A percentile compares a stretch with the other conserved stretches of the same genome.
phyloP scores from a whole-genome alignment of 2,113 vertebrate species.

The Nestor notabilis region DNA sequence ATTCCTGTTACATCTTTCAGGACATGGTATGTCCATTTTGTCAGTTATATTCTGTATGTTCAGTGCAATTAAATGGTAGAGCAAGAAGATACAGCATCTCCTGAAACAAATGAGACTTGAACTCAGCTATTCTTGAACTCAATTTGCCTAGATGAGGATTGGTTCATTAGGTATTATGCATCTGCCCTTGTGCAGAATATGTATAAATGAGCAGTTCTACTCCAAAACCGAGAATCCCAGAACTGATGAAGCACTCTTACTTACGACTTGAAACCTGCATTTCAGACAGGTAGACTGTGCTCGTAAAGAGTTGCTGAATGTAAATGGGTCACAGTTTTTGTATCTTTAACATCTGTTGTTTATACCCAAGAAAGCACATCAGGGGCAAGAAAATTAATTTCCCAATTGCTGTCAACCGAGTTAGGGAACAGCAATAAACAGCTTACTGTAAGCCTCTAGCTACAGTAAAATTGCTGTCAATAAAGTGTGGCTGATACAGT shows the following conservation, averaged over 20 bases:
- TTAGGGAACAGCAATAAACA: slow-evolving; percentile 84
- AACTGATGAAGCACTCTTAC: background rate
- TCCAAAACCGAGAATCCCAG: background rate
- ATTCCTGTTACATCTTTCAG: background rate
- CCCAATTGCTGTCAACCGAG: slow-evolving; percentile 83
- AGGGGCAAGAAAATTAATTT: slow-evolving; percentile 87
- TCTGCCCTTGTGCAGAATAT: background rate
- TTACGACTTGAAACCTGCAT: background rate
- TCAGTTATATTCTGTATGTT: background rate
- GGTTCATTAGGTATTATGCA: background rate
- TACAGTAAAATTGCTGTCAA: slow-evolving; percentile 81
- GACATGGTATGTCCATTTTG: background rate
- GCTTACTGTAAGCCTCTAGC: slow-evolving; percentile 83
- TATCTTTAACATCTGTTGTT: slow-evolving; percentile 84
- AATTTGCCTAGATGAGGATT: background rate
- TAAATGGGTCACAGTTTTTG: slow-evolving; percentile 83
- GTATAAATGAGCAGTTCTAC: background rate
- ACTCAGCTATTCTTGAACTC: background rate
- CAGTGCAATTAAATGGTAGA: background rate
- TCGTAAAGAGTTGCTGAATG: slow-evolving; percentile 69
- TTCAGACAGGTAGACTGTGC: slow-evolving; percentile 29
- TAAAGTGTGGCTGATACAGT: slow-evolving; percentile 74
- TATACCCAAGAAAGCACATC: slow-evolving; percentile 85
- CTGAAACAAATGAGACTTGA: background rate
- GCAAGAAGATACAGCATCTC: background rate